Evolutionary conservation across 1,140 invertebrate genomes (phyloP).

Genomic region (Tyrophagus putrescentiae): DNA sequence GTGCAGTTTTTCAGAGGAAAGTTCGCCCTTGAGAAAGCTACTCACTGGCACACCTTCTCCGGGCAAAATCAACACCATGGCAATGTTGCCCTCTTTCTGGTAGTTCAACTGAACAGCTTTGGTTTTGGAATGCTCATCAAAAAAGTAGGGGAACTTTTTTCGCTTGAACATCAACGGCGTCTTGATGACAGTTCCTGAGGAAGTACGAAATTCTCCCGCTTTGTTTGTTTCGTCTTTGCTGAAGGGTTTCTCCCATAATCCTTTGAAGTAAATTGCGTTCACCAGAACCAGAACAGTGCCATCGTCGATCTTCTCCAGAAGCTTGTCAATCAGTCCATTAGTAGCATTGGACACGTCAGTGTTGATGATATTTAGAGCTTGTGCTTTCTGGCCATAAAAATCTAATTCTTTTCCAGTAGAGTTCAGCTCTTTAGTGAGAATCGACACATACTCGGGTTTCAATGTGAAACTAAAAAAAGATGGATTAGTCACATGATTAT

Average conservation of each 20-base stretch:
- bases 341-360: slow-evolving; percentile 52
- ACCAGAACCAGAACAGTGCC: slow-evolving; percentile 47
- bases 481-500: no score
- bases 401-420: not conserved
- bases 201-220: slow-evolving; percentile 41
- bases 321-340: slow-evolving; percentile 50
- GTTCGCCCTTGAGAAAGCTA: slow-evolving; percentile 20
- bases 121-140: slow-evolving; percentile 4
- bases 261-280: slow-evolving; percentile 76
- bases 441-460: no score
- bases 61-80: slow-evolving; percentile 33
- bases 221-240: slow-evolving; percentile 39
- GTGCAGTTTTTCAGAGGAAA: slow-evolving; percentile 28
- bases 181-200: slow-evolving; percentile 22
- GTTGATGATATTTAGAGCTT: slow-evolving; percentile 46
- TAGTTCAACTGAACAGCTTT: slow-evolving; percentile 44
- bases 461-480: no score
- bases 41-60: slow-evolving; percentile 24
- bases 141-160: not conserved
- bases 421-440: no score
- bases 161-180: slow-evolving; percentile 51
- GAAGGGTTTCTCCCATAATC: slow-evolving; percentile 56
- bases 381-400: slow-evolving; percentile 25
- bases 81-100: slow-evolving; percentile 34
- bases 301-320: slow-evolving; percentile 44